Conservation (phyloP, 2,113 vertebrate genomes). For the Picathartes gymnocephalus region DNA sequence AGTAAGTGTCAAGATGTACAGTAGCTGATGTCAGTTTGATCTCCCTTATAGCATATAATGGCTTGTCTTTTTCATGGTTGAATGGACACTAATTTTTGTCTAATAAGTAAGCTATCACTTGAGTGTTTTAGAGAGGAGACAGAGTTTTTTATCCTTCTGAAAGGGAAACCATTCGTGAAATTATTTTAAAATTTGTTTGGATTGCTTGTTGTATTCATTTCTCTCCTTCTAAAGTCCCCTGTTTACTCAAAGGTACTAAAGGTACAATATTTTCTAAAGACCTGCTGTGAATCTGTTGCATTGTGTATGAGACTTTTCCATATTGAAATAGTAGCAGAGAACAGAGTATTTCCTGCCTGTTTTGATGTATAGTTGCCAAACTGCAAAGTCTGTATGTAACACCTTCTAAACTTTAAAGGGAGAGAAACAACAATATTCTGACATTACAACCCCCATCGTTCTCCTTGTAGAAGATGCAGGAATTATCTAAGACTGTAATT, state of each 20-base stretch:
- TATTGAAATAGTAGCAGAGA: constrained; percentile 10
- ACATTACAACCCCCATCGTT: neutral
- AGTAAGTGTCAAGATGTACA: constrained; percentile 65
- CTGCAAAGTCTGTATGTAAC: neutral
- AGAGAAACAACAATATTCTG: neutral
- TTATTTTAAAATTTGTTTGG: constrained; percentile 67
- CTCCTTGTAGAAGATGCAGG: neutral
- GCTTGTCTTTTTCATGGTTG: constrained; percentile 64
- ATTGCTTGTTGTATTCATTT: constrained; percentile 57
- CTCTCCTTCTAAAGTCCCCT: constrained; percentile 5
- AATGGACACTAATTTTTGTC: constrained; percentile 70
- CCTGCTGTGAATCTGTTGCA: constrained; percentile 44
- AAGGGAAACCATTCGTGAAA: constrained; percentile 68
- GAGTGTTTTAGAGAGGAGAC: constrained; percentile 58
- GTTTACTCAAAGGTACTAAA: constrained; percentile 33
- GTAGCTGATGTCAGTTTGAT: constrained; percentile 64
- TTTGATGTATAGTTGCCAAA: neutral
- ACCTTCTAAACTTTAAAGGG: neutral
- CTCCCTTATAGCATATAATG: constrained; percentile 64
- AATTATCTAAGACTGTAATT: neutral
- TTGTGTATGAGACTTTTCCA: constrained; percentile 26
- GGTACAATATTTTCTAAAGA: constrained; percentile 15
- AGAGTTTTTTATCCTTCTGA: constrained; percentile 52
- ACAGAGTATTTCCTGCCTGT: neutral
- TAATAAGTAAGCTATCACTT: constrained; percentile 69